phyloP scores from a whole-genome alignment of 2,113 vertebrate genomes.

The Calypte anna region DNA sequence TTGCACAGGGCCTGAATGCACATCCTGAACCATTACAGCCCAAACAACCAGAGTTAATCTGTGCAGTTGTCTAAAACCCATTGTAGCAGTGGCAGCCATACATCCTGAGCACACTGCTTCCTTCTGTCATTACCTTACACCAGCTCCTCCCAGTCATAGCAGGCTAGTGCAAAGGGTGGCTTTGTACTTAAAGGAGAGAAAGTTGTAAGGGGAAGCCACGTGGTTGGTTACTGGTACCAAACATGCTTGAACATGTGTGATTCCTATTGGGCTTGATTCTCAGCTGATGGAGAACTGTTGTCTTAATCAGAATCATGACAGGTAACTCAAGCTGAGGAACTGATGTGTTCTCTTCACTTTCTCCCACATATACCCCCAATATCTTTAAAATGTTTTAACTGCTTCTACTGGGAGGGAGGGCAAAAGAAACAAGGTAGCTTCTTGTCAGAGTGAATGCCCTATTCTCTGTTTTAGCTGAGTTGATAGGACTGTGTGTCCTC shows the following conservation, averaged over 20 bases:
- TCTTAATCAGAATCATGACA: neutral
- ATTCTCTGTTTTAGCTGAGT: neutral
- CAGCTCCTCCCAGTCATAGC: neutral
- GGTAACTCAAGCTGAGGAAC: neutral
- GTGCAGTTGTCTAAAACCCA: neutral
- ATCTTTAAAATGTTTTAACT: neutral
- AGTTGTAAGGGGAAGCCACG: neutral
- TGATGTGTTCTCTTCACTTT: neutral
- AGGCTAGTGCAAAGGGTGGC: neutral
- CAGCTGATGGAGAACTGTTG: neutral
- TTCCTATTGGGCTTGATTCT: neutral
- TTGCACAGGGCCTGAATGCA: neutral
- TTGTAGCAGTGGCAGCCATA: neutral
- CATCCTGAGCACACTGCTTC: neutral
- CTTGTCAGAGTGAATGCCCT: neutral
- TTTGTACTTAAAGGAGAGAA: neutral
- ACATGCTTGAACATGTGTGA: neutral
- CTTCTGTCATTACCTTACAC: neutral
- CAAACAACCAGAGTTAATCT: neutral
- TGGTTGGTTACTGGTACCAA: neutral
- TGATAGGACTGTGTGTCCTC: neutral
- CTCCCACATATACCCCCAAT: conserved; percentile 18
- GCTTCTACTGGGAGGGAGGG: neutral
- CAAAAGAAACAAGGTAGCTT: neutral
- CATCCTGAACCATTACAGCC: neutral